Base-by-base conservation (phyloP, 2,797 vertebrate genomes). In the Poecile montanus region DNA sequence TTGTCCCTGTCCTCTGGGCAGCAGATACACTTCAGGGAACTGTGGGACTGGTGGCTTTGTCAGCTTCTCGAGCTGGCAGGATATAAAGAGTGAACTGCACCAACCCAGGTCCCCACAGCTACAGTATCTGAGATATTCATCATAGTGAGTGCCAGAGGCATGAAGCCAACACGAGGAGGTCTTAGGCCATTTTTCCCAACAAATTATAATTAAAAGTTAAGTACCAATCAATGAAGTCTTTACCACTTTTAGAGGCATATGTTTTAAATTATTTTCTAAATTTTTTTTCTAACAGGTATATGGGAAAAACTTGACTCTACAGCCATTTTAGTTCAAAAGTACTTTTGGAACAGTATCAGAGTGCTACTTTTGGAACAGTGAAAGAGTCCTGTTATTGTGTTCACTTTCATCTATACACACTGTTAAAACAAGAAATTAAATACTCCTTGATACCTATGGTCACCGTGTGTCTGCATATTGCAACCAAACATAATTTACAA, bases 131-230 rank as follows among this genome's bases (percentile, higher is more conserved):
- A 94, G 62, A 56, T 82, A 85, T 67, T 86, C 71, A 73, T 76
- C 83, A 57, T 48, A 60, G 34, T 30, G 56, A 93, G 47, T 85
- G 83, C 86, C 81, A 80, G 62, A 65, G 95, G 93, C 85, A 61
- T 19, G 47, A 67, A 71, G 80, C 85, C 91, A 96, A 34, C 56
- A 57, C 3, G 0, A 38, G 83, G 77, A 95, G 89, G 93, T 91
- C 94, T 90, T 73, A 19, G 44, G 53, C 85, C 74, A 89, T 96
- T 96, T 94, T 95, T 53, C 30, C 42, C 10, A 77, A 13, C 77
- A 87, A 94, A 94, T 86, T 76, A 38, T 68, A 85, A 91, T 88
- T 82, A 42, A 26, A 92, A 93, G n/a, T 76, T 76, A 89, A 92
- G 47, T 71, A 73, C 44, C 50, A 74, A 3, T 53, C 93, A 45